Percentiles rank a stretch among this genome's conserved stretches.
Evolutionary conservation across 2,888 invertebrate genomes (phyloP).

Genomic region (Trachelus stipa): DNA sequence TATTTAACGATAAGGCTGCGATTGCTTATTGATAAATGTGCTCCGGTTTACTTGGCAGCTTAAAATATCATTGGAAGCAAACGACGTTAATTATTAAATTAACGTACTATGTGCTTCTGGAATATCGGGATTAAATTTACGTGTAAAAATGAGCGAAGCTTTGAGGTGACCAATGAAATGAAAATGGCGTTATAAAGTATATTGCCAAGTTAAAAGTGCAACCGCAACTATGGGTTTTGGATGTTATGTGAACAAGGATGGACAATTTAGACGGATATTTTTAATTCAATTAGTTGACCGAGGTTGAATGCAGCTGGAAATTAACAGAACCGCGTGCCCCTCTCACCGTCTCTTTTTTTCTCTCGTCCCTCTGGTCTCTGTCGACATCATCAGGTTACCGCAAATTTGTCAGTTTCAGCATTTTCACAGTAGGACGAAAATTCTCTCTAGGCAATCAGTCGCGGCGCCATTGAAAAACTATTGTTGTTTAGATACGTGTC

Average conservation of each 20-base stretch:
- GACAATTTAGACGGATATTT: background rate
- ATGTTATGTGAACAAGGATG: background rate
- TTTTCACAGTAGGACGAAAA: background rate
- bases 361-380: background rate
- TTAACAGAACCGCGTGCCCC: background rate
- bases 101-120: background rate
- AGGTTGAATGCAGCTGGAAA: background rate
- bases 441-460: background rate
- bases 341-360: too few species aligned
- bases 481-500: background rate
- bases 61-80: background rate
- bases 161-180: background rate
- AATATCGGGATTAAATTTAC: background rate
- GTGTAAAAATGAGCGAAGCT: background rate
- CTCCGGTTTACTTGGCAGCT: background rate
- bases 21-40: background rate
- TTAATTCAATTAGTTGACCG: background rate
- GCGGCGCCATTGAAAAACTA: background rate
- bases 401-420: background rate
- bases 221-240: background rate
- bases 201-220: background rate
- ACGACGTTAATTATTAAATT: background rate
- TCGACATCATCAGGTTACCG: background rate
- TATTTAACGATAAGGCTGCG: background rate
- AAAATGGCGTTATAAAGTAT: background rate